These are phyloP conservation scores for Brachycybe producta DNA, from an alignment of 2,888 invertebrate genomes.

Conservation along the genomic window DNA sequence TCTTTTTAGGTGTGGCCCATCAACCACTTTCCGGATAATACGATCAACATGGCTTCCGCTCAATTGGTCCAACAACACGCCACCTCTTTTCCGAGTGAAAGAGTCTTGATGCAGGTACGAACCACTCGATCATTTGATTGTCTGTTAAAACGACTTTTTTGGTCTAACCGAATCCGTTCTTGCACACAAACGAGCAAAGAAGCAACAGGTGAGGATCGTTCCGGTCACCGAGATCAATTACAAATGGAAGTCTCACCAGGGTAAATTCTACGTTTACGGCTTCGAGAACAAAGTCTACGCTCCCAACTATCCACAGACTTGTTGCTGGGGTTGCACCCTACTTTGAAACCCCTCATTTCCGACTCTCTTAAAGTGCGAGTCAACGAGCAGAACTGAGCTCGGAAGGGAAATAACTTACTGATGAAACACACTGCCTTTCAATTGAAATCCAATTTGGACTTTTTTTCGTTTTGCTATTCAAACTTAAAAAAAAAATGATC, in stretches of 20 bases:
- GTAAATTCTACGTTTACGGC: slow-evolving; percentile 34
- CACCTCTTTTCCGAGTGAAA: slow-evolving; percentile 33
- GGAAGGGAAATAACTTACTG: too few relatives aligned
- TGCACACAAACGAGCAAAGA: too few relatives aligned
- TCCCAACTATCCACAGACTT: slow-evolving; percentile 36
- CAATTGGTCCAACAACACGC: slow-evolving; percentile 36
- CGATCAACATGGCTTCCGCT: slow-evolving; percentile 38
- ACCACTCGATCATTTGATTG: not conserved
- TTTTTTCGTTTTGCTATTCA: too few relatives aligned
- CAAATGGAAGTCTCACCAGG: slow-evolving; percentile 32
- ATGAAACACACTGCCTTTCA: too few relatives aligned
- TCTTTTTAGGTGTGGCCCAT: slow-evolving; percentile 34
- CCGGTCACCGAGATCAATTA: slow-evolving; percentile 35
- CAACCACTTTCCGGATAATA: slow-evolving; percentile 38
- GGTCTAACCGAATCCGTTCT: too few relatives aligned
- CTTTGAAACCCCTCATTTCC: slow-evolving; percentile 5
- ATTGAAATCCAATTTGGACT: too few relatives aligned
- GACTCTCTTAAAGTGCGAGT: too few relatives aligned
- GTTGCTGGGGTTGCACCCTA: slow-evolving; percentile 31
- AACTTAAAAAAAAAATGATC: too few relatives aligned
- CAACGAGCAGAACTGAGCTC: too few relatives aligned
- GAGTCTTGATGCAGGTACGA: slow-evolving; percentile 38
- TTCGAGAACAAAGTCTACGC: slow-evolving; percentile 34
- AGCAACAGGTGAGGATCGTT: slow-evolving; percentile 34
- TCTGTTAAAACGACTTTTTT: too few relatives aligned